These are phyloP conservation scores for Cryptoblepharus egeriae DNA, from an alignment of 2,797 vertebrate genomes.

Conservation along the genomic window DNA sequence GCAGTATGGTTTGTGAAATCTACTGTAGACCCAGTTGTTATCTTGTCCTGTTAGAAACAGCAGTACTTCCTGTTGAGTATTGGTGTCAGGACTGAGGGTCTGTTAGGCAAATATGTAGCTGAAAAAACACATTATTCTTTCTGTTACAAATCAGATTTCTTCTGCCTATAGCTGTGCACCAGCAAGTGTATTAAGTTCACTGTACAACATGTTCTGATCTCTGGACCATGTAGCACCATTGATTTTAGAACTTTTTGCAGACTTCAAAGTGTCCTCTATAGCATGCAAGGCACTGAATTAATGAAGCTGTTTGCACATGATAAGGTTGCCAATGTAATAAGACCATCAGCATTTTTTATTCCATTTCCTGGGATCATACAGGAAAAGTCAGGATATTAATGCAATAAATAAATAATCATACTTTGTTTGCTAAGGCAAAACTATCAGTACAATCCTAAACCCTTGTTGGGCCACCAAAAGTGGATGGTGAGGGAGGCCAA, in stretches of 20 bases:
- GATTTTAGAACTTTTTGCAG: slow-evolving; percentile 42
- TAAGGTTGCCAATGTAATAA: not conserved
- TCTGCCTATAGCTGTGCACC: slow-evolving; percentile 23
- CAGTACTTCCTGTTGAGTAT: not conserved
- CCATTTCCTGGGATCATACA: too few species aligned
- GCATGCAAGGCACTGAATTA: slow-evolving; percentile 25
- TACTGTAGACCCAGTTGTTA: not conserved
- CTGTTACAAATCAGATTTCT: not conserved
- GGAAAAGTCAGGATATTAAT: too few species aligned
- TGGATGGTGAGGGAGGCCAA: too few species aligned
- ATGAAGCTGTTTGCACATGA: slow-evolving; percentile 17
- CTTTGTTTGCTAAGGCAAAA: slow-evolving; percentile 20
- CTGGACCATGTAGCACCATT: slow-evolving; percentile 36
- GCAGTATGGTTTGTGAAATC: not conserved
- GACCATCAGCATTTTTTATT: not conserved
- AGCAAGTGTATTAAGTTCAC: slow-evolving; percentile 22
- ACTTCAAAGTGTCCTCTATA: slow-evolving; percentile 38
- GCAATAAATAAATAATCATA: not conserved
- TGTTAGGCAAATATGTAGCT: slow-evolving; percentile 15
- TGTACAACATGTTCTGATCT: slow-evolving; percentile 48
- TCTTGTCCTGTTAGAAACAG: not conserved
- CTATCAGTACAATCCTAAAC: too few species aligned
- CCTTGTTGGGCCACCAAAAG: too few species aligned
- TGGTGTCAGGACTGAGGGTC: slow-evolving; percentile 5
- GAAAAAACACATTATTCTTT: slow-evolving; percentile 38